Evolutionary conservation across 2,888 invertebrate species (phyloP), one percentile per base, ranked within the genome.

Genomic region (Oscheius myriophilus): DNA sequence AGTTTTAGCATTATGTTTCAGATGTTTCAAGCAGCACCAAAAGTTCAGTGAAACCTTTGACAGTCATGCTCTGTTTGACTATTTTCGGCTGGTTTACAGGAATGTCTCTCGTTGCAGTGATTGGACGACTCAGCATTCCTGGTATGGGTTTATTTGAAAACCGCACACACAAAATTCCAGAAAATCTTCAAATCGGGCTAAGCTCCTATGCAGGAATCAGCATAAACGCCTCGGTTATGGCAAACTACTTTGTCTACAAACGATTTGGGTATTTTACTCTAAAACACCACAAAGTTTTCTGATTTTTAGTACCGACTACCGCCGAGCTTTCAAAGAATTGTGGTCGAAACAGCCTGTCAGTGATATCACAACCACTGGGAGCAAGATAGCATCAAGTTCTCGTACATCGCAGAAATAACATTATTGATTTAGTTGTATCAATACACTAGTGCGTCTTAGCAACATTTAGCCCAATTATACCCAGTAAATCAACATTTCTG

Each of bases 161-260:
- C 12, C 45, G 2, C 25, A 25, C 3, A 11, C 46, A 21, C 25
- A 16, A 0, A 46, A 45, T 39, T 33, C 57, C 9, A 58, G 58
- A n/a, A 21, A 58, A 43, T 21, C 41, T 42, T 23, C 41, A 42
- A 43, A 25, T 42, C 25, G 58, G 58, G 0, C 45, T 43, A 16
- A 46, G 18, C 26, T 61, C 61, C 25, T 61, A 61, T 26, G 61
- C 49, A 11, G 61, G 61, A 11, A n/a, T 61, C 1, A 25, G 26
- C 16, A 39, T 61, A 33, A 61, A 61, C 26, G 18, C 39, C n/a
- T 26, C 61, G 9, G 39, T 61, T 12, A 26, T 18, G 11, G 46
- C 61, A 3, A 61, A 61, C 21, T 61, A 61, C 21, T 61, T 61
- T 39, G 61, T 61, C 49, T 61, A 61, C 49, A 46, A 49, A 33